A percentile compares a stretch with the other conserved stretches of the same genome.
Evolutionary conservation across 1,140 invertebrate species (phyloP).

Genomic region (Contarinia nasturtii): DNA sequence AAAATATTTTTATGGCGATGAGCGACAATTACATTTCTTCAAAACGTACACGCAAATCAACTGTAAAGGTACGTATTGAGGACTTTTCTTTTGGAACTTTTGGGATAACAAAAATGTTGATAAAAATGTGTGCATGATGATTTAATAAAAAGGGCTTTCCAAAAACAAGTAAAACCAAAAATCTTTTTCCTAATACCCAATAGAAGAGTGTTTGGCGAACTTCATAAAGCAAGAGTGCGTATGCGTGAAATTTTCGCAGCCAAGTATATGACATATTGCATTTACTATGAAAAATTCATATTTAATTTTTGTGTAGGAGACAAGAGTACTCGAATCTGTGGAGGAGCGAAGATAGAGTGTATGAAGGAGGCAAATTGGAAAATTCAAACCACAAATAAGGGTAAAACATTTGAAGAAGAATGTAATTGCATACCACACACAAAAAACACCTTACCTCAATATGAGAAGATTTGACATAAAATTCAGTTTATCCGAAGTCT

Average conservation of each 20-base stretch:
- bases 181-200: no score
- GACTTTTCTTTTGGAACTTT: no score
- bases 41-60: slow-evolving; percentile 22
- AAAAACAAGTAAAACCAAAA: no score
- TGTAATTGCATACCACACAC: slow-evolving; percentile 47
- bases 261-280: slow-evolving; percentile 15
- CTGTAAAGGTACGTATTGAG: no score
- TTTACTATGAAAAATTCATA: no score
- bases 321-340: slow-evolving; percentile 34
- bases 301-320: slow-evolving; percentile 15
- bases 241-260: slow-evolving; percentile 31
- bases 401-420: slow-evolving; percentile 21
- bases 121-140: no score
- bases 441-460: no score
- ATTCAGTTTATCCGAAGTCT: no score
- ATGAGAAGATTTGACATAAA: no score
- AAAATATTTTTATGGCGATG: no score
- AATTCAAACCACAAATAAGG: slow-evolving; percentile 23
- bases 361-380: slow-evolving; percentile 29
- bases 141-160: no score
- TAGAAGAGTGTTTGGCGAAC: slow-evolving; percentile 6
- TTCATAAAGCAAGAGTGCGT: not conserved
- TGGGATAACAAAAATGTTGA: no score
- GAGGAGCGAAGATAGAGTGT: slow-evolving; percentile 26
- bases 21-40: slow-evolving; percentile 16